Percentiles rank a stretch among this genome's conserved stretches.
Evolutionary conservation across 2,113 vertebrate species (phyloP).

Genomic region (Hippocampus mohnikei): DNA sequence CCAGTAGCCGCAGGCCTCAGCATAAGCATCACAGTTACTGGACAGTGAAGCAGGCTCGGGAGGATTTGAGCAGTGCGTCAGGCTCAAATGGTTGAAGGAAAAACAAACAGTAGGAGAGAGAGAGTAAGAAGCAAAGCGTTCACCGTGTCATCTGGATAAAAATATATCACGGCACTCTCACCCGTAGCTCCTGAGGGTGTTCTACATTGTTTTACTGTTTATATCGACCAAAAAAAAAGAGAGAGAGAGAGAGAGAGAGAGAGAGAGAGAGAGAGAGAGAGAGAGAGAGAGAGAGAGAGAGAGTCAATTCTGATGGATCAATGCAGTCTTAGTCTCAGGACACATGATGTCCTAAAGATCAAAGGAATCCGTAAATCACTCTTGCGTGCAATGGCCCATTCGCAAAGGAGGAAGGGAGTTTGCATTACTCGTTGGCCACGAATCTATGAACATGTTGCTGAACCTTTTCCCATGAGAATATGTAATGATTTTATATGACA

Average conservation of each 20-base stretch:
- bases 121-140: background rate
- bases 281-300: background rate
- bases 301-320: conserved; percentile 1
- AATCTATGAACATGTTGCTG: background rate
- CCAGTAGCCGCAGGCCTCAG: conserved; percentile 45
- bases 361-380: conserved; percentile 11
- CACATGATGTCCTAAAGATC: conserved; percentile 13
- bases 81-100: conserved; percentile 41
- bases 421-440: background rate
- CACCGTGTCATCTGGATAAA: conserved; percentile 6
- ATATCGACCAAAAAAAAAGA: background rate
- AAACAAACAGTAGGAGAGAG: conserved; percentile 23
- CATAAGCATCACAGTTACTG: conserved; percentile 51
- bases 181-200: background rate
- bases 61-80: conserved; percentile 54
- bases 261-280: too few species aligned
- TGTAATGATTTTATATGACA: background rate
- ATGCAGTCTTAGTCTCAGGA: conserved; percentile 28
- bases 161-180: conserved; percentile 1
- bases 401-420: background rate
- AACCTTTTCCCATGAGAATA: background rate
- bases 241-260: too few species aligned
- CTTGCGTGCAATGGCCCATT: conserved; percentile 8
- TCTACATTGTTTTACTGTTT: conserved; percentile 4
- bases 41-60: conserved; percentile 36